phyloP scores from a whole-genome alignment of 2,888 invertebrate genomes.

The Callyntrura sp. region DNA sequence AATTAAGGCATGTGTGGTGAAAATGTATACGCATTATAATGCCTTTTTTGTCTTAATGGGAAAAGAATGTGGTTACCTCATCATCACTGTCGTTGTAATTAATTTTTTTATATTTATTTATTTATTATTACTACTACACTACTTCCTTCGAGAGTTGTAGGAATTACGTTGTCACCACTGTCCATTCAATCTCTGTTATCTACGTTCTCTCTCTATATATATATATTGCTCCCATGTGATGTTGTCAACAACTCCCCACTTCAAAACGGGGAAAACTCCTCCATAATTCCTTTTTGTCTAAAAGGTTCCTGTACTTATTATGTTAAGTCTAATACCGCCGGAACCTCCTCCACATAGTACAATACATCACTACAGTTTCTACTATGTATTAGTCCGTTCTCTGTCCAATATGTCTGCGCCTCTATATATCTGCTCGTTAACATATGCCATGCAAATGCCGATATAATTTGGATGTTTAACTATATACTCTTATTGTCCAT shows the following conservation, averaged over 20 bases:
- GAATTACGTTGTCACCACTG: slow-evolving; percentile 5
- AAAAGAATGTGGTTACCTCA: slow-evolving; percentile 47
- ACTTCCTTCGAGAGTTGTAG: slow-evolving; percentile 6
- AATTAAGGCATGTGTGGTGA: slow-evolving; percentile 58
- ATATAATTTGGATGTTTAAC: slow-evolving; percentile 36
- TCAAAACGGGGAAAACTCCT: slow-evolving; percentile 36
- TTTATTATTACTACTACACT: slow-evolving; percentile 18
- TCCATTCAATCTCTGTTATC: no score
- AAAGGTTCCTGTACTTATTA: slow-evolving; percentile 47
- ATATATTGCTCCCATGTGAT: slow-evolving; percentile 5
- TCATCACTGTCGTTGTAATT: not conserved
- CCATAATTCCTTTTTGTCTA: no score
- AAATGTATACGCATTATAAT: slow-evolving; percentile 20
- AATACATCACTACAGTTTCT: slow-evolving; percentile 1
- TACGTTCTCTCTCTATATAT: slow-evolving; percentile 27
- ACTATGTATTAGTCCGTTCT: not conserved
- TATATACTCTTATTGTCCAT: slow-evolving; percentile 33
- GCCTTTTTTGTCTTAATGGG: not conserved
- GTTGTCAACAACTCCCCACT: slow-evolving; percentile 39
- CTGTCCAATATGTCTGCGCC: slow-evolving; percentile 43
- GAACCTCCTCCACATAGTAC: slow-evolving; percentile 19
- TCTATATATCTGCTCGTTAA: not conserved
- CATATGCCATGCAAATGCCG: slow-evolving; percentile 27
- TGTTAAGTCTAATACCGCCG: slow-evolving; percentile 57
- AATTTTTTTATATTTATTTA: slow-evolving; percentile 12